Percentiles rank a stretch among this genome's conserved stretches.
Evolutionary conservation across 2,797 vertebrate genomes (phyloP).

Genomic region (Danionella dracula): DNA sequence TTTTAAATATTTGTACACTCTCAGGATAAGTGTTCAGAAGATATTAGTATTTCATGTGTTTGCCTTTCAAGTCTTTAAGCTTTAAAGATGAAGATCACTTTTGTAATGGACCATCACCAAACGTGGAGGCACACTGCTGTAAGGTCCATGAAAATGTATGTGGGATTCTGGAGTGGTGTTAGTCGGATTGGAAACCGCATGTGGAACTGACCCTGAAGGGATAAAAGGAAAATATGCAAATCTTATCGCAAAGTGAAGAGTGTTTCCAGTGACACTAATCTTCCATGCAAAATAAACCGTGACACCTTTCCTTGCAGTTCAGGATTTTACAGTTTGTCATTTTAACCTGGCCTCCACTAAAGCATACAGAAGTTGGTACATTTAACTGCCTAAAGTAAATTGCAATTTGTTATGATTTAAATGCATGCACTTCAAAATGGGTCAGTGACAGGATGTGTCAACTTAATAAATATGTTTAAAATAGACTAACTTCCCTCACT

Average conservation of each 20-base stretch:
- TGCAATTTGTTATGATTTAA: too few relatives aligned
- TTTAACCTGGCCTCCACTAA: conserved; percentile 12
- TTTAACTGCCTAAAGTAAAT: neutral
- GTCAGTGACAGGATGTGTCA: too few relatives aligned
- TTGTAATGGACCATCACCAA: neutral
- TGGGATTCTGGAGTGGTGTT: neutral
- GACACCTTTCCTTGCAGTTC: neutral
- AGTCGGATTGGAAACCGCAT: neutral
- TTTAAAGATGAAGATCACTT: conserved; percentile 8
- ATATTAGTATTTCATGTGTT: neutral
- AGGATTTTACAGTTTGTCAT: conserved; percentile 16
- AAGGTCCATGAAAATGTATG: neutral
- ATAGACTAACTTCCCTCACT: too few relatives aligned
- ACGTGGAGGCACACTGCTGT: neutral
- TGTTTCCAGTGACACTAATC: conserved; percentile 39
- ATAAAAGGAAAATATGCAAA: conserved; percentile 45
- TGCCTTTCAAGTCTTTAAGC: neutral
- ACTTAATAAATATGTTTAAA: too few relatives aligned
- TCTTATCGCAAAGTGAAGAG: conserved; percentile 22
- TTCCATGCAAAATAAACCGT: conserved; percentile 36
- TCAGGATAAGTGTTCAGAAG: neutral
- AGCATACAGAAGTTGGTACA: conserved; percentile 13
- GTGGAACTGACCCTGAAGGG: conserved; percentile 18
- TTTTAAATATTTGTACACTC: neutral
- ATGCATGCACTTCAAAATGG: too few relatives aligned